phyloP scores from a whole-genome alignment of 2,797 vertebrate species.

The Cossypha dichroa region DNA sequence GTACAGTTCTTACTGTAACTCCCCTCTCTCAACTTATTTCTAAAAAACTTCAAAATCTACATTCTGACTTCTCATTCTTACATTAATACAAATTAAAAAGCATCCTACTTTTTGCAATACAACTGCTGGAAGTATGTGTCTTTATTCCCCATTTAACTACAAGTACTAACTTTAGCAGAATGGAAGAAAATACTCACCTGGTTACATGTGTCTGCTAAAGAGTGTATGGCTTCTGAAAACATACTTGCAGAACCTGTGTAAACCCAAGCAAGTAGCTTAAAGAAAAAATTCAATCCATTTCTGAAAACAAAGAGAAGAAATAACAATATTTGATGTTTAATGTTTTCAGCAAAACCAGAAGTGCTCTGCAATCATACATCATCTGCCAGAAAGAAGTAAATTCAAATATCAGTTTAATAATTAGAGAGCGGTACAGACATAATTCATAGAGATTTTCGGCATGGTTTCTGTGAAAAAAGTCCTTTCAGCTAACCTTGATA shows the following conservation, averaged over 20 bases:
- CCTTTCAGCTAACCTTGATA: background rate
- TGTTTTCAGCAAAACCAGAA: background rate
- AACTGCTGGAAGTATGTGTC: background rate
- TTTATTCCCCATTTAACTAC: background rate
- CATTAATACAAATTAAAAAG: background rate
- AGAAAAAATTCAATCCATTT: constrained; percentile 98
- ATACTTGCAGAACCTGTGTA: constrained; percentile 98
- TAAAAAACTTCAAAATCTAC: background rate
- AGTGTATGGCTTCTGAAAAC: constrained; percentile 99
- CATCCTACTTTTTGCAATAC: background rate
- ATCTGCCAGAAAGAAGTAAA: background rate
- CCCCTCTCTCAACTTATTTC: background rate
- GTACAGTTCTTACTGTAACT: background rate
- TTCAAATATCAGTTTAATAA: background rate
- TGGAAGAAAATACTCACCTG: constrained; percentile 78
- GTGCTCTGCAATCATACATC: background rate
- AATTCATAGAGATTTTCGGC: background rate
- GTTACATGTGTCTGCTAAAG: constrained; percentile 97
- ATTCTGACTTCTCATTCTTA: background rate
- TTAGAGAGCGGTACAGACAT: background rate
- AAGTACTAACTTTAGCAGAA: background rate
- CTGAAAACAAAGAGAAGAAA: constrained; percentile 74
- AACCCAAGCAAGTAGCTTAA: constrained; percentile 98
- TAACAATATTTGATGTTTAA: background rate
- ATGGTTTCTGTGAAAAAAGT: background rate